A percentile compares a stretch with the other conserved stretches of the same genome.
Evolutionary conservation across 2,113 vertebrate species (phyloP).

Genomic region (Gymnocephalus cernua): DNA sequence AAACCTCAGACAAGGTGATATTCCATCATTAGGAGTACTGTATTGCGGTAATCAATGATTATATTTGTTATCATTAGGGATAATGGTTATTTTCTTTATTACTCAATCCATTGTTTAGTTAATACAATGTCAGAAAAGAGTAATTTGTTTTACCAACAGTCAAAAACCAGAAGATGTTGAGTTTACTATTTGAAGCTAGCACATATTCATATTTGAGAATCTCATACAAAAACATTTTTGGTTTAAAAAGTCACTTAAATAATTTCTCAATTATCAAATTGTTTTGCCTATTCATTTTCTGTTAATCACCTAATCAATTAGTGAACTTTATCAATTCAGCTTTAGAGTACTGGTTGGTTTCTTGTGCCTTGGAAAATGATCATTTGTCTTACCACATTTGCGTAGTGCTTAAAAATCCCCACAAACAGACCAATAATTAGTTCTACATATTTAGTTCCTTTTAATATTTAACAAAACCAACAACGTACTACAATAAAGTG

Average conservation of each 20-base stretch:
- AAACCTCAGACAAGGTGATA: background rate
- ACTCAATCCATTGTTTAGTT: background rate
- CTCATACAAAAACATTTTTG: background rate
- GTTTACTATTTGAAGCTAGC: too few relatives aligned
- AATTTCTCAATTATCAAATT: background rate
- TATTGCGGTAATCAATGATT: too few relatives aligned
- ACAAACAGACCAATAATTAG: background rate
- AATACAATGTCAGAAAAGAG: background rate
- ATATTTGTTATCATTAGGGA: too few relatives aligned
- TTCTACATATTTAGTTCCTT: too few relatives aligned
- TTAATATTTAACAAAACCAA: background rate
- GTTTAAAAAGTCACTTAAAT: background rate
- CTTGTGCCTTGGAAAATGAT: background rate
- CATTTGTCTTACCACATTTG: background rate
- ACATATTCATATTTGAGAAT: background rate
- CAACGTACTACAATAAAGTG: background rate
- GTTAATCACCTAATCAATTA: background rate
- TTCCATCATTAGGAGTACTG: background rate
- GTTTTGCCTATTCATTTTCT: background rate
- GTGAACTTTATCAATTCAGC: background rate
- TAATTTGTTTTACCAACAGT: background rate
- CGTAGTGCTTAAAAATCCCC: background rate
- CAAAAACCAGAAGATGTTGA: background rate
- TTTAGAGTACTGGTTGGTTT: background rate
- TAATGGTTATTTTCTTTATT: background rate